Evolutionary conservation across 1,140 invertebrate genomes (phyloP), one percentile per base, ranked within the genome.

Genomic region (Coelopa frigida): DNA sequence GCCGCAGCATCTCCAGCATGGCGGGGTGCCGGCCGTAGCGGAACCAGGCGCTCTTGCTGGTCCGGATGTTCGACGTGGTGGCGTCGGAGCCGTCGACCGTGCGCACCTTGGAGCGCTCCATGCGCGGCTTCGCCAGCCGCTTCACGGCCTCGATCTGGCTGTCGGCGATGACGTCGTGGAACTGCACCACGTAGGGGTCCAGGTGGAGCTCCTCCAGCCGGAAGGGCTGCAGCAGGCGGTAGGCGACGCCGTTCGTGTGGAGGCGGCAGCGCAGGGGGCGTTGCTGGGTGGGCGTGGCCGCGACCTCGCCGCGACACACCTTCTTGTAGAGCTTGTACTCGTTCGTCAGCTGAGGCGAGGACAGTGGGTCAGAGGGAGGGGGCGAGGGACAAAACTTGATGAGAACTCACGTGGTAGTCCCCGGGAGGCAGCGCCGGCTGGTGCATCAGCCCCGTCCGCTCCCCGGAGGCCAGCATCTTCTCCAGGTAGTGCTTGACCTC

Each of bases 11-110:
- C 41, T 74, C 76, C 10, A 75, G 78, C 8, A 97, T 79, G n/a
- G 83, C 73, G 26, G 77, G 65, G 55, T 93, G 79, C 58, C 93
- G 87, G 4, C 81, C 71, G 52, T 85, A 84, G 53, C 84, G 84
- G 18, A 99, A 75, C 92, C 93, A 97, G 2, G 90, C 85, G 51
- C 91, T 95, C 75, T 98, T 98, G 65, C 92, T 96, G 59, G 98
- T 97, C 53, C 96, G 80, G 70, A 71, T 89, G 52, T 93, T 90
- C 50, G 27, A 24, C 8, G 40, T 92, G 5, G 14, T 39, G 4
- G 48, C 47, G 18, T 46, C 44, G n/a, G 35, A 29, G 6, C 44
- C 49, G 2, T 36, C 31, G 0, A 46, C 4, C 5, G 27, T 27
- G 3, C 59, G 55, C n/a, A 68, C 59, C 10, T 52, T 31, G 0